Conservation (phyloP, 2,113 vertebrate species). For the Monarcha castaneiventris region DNA sequence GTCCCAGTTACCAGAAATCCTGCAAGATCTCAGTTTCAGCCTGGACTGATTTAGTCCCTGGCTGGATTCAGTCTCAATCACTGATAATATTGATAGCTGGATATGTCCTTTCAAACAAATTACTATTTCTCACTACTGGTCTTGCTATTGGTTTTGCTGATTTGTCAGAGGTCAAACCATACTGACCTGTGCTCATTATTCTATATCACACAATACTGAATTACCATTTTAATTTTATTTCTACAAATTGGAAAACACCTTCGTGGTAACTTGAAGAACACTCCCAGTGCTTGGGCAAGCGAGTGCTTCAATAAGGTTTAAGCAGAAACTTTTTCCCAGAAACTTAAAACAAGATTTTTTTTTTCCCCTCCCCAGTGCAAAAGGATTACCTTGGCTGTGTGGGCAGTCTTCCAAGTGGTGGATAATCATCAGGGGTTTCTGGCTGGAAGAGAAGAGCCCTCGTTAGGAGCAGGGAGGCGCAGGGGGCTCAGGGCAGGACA, state of each 20-base stretch:
- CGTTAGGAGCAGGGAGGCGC: accelerated
- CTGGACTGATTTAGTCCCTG: background rate
- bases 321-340: background rate
- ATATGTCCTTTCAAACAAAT: background rate
- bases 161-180: background rate
- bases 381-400: slow-evolving; percentile 83
- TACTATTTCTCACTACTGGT: background rate
- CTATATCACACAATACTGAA: accelerated
- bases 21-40: background rate
- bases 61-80: background rate
- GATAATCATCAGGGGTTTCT: slow-evolving; percentile 92
- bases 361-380: background rate
- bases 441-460: slow-evolving; percentile 71
- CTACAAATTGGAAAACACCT: background rate
- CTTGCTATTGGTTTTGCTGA: background rate
- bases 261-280: accelerated
- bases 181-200: background rate
- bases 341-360: background rate
- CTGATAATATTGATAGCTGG: background rate
- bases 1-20: background rate
- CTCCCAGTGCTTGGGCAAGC: accelerated
- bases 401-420: slow-evolving; percentile 93
- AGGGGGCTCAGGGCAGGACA: background rate
- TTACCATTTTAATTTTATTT: background rate
- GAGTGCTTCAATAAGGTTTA: background rate